Evolutionary conservation across 2,113 vertebrate genomes (phyloP), one percentile per base, ranked within the genome.

Genomic region (Zosterops lateralis): DNA sequence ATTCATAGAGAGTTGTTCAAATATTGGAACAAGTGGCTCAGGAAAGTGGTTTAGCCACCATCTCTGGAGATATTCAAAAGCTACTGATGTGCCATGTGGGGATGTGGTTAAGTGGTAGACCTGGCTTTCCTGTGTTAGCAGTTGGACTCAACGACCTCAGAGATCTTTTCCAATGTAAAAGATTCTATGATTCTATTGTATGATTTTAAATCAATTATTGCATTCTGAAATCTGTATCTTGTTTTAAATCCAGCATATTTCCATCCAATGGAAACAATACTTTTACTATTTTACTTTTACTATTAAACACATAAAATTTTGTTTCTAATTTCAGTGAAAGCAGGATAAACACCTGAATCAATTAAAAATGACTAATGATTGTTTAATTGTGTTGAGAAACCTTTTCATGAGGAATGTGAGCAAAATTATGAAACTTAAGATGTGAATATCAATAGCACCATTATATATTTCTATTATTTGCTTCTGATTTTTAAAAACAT

Each of bases 351-450:
- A 40, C 6, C 10, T 76, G 12, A 7, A n/a, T 62, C 17, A 51
- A 38, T 26, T 79, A 77, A 61, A 75, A 7, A 57, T 62, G 10
- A 68, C 3, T 67, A 93, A n/a, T 87, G 54, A 82, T 14, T 72
- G 28, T 44, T 92, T 66, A 51, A 73, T 24, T 83, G 44, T 42
- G 12, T 7, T 85, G 38, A 80, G 50, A 56, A n/a, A 44, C 4
- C 36, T 84, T 91, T 96, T 78, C 34, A 47, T 83, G 48, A 84
- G 75, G 85, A 94, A 80, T 62, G 7, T 12, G 88, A 95, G 70
- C 61, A 76, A 40, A 87, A 84, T 87, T 66, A 40, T 50, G 24
- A 75, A 90, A 44, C 26, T 89, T 96, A 95, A 92, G 68, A 82
- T 90, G 1, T 64, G 14, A 45, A 44, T 85, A 91, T 70, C 57